Evolutionary conservation across 2,797 vertebrate species (phyloP).

Genomic region (Gadopsis marmoratus): DNA sequence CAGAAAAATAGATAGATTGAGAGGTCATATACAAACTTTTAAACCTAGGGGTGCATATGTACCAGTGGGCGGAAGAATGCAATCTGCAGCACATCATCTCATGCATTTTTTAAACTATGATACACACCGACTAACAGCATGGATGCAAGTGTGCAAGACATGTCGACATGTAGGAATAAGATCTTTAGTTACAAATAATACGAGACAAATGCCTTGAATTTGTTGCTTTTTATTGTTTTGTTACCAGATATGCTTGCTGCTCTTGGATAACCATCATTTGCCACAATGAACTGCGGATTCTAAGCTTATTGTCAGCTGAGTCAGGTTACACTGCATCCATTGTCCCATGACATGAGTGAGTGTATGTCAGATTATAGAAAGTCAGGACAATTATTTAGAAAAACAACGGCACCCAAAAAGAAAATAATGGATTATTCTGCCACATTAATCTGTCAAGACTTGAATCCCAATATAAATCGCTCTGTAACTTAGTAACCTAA

Average conservation of each 20-base stretch:
- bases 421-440: neutral
- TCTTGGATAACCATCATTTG: slow-evolving; percentile 12
- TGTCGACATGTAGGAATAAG: neutral
- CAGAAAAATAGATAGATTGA: neutral
- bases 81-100: neutral
- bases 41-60: neutral
- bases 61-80: neutral
- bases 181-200: neutral
- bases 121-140: neutral
- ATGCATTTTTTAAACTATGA: neutral
- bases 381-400: neutral
- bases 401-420: neutral
- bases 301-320: slow-evolving; percentile 29
- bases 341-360: slow-evolving; percentile 2
- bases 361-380: neutral
- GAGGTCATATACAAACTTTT: neutral
- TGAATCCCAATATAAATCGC: neutral
- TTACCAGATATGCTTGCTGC: slow-evolving; percentile 14
- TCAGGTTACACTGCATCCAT: neutral
- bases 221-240: slow-evolving; percentile 14
- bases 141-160: neutral
- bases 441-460: neutral
- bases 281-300: slow-evolving; percentile 13
- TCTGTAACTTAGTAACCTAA: neutral
- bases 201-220: slow-evolving; percentile 5